Percentiles rank a stretch among this genome's conserved stretches.
These are phyloP conservation scores for Drosophila azteca DNA, from an alignment of 1,140 invertebrate species.

Conservation along the genomic window DNA sequence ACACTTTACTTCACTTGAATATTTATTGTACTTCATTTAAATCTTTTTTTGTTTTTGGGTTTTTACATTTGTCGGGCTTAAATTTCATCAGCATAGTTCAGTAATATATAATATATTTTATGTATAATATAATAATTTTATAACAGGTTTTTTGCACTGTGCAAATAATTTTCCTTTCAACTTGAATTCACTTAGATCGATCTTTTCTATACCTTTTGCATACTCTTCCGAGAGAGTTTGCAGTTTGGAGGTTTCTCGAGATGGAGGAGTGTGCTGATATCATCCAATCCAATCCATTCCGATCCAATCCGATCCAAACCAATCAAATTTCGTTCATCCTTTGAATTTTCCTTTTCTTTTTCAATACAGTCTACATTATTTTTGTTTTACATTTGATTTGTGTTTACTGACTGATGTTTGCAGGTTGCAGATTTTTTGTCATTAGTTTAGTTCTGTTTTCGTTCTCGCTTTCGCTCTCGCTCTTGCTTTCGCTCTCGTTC, in stretches of 20 bases:
- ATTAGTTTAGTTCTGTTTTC: constrained; percentile 9
- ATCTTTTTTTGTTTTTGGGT: constrained; percentile 38
- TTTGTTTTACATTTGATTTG: constrained; percentile 53
- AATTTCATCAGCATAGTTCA: constrained; percentile 62
- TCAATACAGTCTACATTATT: constrained; percentile 52
- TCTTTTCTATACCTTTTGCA: too few species aligned
- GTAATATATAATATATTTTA: constrained; percentile 48
- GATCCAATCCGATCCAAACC: too few species aligned
- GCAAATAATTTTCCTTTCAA: constrained; percentile 41
- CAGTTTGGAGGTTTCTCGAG: background rate
- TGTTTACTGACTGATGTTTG: constrained; percentile 42
- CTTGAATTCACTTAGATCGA: too few species aligned
- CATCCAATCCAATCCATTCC: too few species aligned
- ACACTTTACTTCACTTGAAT: constrained; percentile 55
- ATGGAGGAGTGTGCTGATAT: constrained; percentile 51
- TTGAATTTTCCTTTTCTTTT: constrained; percentile 19
- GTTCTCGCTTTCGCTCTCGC: constrained; percentile 7
- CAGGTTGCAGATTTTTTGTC: background rate
- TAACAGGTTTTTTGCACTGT: constrained; percentile 54
- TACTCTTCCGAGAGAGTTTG: background rate
- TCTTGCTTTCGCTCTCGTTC: too few species aligned
- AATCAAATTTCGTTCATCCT: constrained; percentile 19
- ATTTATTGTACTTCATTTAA: constrained; percentile 66
- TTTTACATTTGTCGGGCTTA: constrained; percentile 2
- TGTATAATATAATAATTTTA: constrained; percentile 55